These are phyloP conservation scores for Eubasilissa splendida DNA, from an alignment of 2,888 invertebrate genomes.

Conservation along the genomic window DNA sequence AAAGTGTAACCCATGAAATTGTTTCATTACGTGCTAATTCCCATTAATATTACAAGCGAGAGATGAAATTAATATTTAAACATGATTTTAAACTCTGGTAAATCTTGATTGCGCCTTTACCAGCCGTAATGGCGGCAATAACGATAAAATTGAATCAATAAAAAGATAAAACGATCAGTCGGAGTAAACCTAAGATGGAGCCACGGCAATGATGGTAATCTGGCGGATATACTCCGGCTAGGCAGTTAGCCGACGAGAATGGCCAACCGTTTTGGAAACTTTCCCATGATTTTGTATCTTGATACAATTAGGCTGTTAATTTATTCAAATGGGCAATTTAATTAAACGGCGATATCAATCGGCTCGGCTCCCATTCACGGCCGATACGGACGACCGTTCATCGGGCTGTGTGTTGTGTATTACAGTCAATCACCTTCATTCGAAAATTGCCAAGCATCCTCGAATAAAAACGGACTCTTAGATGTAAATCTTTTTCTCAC, in stretches of 20 bases:
- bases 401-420: background rate
- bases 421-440: background rate
- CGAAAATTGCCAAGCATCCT: too few species aligned
- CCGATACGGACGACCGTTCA: constrained; percentile 19
- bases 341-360: constrained; percentile 54
- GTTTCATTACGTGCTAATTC: background rate
- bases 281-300: constrained; percentile 54
- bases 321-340: constrained; percentile 57
- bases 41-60: too few species aligned
- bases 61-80: too few species aligned
- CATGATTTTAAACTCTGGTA: background rate
- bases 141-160: constrained; percentile 12
- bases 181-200: background rate
- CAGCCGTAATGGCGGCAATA: background rate
- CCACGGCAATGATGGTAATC: background rate
- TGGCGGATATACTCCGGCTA: background rate
- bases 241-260: constrained; percentile 9
- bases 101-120: background rate
- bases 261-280: constrained; percentile 36
- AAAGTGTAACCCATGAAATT: background rate
- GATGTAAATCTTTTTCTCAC: too few species aligned
- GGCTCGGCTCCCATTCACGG: constrained; percentile 38
- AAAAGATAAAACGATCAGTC: constrained; percentile 22
- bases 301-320: constrained; percentile 55
- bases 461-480: too few species aligned